Base-by-base conservation (phyloP, 2,888 invertebrate species). In the Standfussiana lucernea region DNA sequence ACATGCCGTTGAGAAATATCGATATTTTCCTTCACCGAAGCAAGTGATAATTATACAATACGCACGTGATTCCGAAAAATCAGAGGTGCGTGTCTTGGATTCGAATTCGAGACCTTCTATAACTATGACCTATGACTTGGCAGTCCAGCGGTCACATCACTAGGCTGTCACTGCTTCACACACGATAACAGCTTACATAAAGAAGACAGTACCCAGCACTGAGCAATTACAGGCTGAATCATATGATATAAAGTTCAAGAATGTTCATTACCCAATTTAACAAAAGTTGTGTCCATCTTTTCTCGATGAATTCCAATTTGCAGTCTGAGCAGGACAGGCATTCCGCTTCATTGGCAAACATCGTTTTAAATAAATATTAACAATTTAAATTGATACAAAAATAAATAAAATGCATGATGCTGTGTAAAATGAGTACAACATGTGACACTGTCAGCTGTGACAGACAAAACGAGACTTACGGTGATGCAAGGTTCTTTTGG, bases 261-360 rank as follows among this genome's bases (percentile, higher is more conserved):
- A 18, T 8, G 18, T 32, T 59, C 6, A 85, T 71, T 84, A 95
- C 95, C 95, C 95, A 95, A 73, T 93, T 91, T 0, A 95, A 50
- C 42, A 95, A 80, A 0, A 94, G 40, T 35, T 90, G 84, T 0
- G 91, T 92, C 95, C 95, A 95, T 79, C 80, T 88, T 13, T 83
- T 87, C 53, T 93, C 90, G 21, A 92, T 86, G 0, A 90, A 71
- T 84, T 94, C 94, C 13, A 93, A 64, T 77, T 90, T 92, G 69
- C 92, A 94, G 77, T 94, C 94, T 0, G 94, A 93, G 79, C 92
- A 93, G 0, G 93, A 93, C 0, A 74, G 0, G 24, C 42, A 64
- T 1, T 45, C 62, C 0, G 77, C 85, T 0, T 90, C 91, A 2
- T 90, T 90, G 0, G 90, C 84, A 47, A 37, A 35, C 85, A 85